Evolutionary conservation across 2,888 invertebrate species (phyloP).

Genomic region (Sthenelais limicola): DNA sequence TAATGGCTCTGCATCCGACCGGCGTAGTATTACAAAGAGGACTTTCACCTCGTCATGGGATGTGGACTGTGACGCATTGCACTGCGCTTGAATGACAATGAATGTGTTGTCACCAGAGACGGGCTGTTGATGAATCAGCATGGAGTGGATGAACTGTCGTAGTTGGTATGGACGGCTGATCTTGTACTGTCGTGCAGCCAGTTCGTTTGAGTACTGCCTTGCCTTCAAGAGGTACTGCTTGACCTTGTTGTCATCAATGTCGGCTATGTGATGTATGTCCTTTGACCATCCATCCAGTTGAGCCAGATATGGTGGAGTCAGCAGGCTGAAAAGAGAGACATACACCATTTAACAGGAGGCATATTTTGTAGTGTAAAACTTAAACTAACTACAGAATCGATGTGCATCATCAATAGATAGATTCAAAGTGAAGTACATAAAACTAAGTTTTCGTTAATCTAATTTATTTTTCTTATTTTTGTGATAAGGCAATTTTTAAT

Average conservation of each 20-base stretch:
- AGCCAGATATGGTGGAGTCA: neutral
- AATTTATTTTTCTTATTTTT: too few relatives aligned
- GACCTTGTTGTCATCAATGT: neutral
- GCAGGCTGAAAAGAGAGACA: neutral
- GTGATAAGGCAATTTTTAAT: too few relatives aligned
- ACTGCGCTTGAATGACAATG: neutral
- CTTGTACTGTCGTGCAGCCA: neutral
- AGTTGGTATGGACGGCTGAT: neutral
- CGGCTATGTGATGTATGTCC: neutral
- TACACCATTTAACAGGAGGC: too few relatives aligned
- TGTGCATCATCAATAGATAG: too few relatives aligned
- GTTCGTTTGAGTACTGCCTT: neutral
- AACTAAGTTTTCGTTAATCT: too few relatives aligned
- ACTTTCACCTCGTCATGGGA: too few relatives aligned
- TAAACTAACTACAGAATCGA: too few relatives aligned
- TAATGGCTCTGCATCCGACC: too few relatives aligned
- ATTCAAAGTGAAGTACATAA: too few relatives aligned
- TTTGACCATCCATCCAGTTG: neutral
- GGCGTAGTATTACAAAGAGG: too few relatives aligned
- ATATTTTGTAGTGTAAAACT: too few relatives aligned
- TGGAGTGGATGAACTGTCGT: neutral
- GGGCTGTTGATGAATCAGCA: neutral
- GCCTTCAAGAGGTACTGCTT: neutral
- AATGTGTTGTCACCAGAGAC: neutral
- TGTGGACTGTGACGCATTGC: too few relatives aligned